Conservation (phyloP, 2,113 vertebrate genomes). For the Caranx melampygus region DNA sequence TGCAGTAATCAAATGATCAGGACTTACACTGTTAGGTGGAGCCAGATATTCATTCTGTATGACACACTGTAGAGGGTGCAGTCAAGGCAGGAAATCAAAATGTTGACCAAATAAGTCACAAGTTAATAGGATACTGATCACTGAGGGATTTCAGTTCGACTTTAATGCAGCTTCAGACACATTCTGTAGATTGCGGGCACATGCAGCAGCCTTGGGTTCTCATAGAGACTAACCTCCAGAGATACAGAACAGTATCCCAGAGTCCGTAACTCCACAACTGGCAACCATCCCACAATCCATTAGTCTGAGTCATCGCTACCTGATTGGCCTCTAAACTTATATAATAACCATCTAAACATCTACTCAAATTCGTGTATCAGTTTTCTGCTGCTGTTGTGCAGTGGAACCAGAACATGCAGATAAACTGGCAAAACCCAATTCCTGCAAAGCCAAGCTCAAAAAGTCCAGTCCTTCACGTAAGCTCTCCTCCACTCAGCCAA, state of each 20-base stretch:
- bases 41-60: not conserved
- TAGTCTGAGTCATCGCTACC: slow-evolving; percentile 8
- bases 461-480: slow-evolving; percentile 50
- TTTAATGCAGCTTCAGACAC: slow-evolving; percentile 18
- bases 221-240: slow-evolving; percentile 7
- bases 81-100: not conserved
- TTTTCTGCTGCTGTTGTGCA: slow-evolving; percentile 6
- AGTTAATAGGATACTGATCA: not conserved
- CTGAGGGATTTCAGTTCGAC: slow-evolving; percentile 47
- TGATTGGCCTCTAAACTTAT: slow-evolving; percentile 7
- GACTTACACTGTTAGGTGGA: not conserved
- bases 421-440: not conserved
- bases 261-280: slow-evolving; percentile 31
- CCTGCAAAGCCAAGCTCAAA: slow-evolving; percentile 19
- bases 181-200: not conserved
- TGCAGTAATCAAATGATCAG: not conserved
- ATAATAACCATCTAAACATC: not conserved
- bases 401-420: not conserved
- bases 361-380: not conserved
- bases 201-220: slow-evolving; percentile 42
- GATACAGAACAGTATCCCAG: slow-evolving; percentile 16
- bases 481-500: slow-evolving; percentile 55
- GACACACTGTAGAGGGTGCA: not conserved
- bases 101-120: not conserved
- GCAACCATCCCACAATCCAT: not conserved